Conservation (phyloP, 2,113 vertebrate genomes). For the Macroglossus sobrinus region DNA sequence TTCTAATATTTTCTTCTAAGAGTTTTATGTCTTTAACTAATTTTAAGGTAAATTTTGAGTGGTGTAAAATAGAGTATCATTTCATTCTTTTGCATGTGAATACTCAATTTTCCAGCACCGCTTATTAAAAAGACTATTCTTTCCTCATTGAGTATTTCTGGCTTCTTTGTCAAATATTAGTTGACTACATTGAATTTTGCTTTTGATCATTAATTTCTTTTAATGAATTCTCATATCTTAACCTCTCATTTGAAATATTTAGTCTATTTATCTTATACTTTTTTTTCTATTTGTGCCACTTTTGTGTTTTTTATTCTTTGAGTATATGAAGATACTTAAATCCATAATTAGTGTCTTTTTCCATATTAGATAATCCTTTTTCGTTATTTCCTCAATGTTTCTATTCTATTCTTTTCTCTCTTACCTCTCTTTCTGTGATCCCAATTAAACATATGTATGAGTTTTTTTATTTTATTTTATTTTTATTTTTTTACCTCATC, state of each 20-base stretch:
- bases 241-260: not conserved
- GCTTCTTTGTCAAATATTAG: not conserved
- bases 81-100: not conserved
- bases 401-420: not conserved
- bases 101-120: not conserved
- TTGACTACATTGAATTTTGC: not conserved
- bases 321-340: not conserved
- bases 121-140: not conserved
- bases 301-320: not conserved
- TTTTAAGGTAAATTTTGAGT: not conserved
- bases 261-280: not conserved
- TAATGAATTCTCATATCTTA: not conserved
- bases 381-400: not conserved
- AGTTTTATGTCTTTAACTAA: not conserved
- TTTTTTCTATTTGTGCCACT: not conserved
- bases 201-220: not conserved
- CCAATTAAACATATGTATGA: not conserved
- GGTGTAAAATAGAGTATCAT: not conserved
- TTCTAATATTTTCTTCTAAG: not conserved
- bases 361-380: not conserved
- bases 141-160: not conserved
- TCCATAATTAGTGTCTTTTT: not conserved
- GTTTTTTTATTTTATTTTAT: too few relatives aligned
- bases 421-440: not conserved
- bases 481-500: not conserved